Conservation (phyloP, 1,140 invertebrate genomes). For the Lucilia cuprina region DNA sequence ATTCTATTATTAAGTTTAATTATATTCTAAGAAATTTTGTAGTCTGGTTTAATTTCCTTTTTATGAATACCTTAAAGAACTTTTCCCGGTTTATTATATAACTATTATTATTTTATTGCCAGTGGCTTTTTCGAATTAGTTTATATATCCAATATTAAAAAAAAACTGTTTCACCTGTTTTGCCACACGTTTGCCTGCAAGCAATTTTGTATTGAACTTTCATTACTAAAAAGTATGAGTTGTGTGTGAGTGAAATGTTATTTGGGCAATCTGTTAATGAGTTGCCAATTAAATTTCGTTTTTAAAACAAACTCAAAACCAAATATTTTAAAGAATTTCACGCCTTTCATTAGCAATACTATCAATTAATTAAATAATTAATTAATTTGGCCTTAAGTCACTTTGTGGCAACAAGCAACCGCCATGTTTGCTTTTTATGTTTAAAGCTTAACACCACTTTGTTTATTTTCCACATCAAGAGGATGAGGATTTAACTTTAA, state of each 20-base stretch:
- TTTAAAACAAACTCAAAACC: background rate
- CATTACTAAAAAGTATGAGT: too few relatives aligned
- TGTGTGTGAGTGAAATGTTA: background rate
- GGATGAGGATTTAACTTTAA: conserved; percentile 1
- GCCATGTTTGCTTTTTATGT: background rate
- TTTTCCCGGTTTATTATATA: too few relatives aligned
- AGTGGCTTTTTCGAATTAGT: too few relatives aligned
- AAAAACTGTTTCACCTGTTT: too few relatives aligned
- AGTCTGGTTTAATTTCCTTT: too few relatives aligned
- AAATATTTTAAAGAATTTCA: background rate
- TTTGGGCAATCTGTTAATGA: background rate
- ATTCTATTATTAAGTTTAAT: too few relatives aligned
- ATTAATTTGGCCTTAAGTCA: background rate
- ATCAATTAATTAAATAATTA: conserved; percentile 13
- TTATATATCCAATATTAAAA: too few relatives aligned
- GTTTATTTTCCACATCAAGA: background rate
- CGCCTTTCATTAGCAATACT: background rate
- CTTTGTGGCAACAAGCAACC: background rate
- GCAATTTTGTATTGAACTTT: too few relatives aligned
- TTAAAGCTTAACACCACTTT: background rate
- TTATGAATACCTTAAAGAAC: too few relatives aligned
- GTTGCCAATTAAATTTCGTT: background rate
- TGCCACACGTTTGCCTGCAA: too few relatives aligned
- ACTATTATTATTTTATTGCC: too few relatives aligned
- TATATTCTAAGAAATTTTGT: too few relatives aligned